Conservation (phyloP, 2,888 invertebrate species). For the Cenopis cana region DNA sequence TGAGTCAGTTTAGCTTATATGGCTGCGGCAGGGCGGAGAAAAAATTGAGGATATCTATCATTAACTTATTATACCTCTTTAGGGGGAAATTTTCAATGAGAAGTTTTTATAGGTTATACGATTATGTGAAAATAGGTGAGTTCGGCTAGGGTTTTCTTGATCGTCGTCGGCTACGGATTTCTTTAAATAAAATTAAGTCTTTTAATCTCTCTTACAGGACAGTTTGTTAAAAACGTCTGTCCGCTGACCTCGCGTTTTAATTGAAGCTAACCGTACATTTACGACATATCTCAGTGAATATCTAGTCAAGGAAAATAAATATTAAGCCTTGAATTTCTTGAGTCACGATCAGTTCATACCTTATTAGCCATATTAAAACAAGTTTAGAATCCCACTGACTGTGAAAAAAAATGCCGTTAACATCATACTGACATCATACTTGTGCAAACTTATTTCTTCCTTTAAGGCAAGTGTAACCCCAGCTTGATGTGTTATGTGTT, state of each 20-base stretch:
- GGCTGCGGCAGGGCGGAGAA: neutral
- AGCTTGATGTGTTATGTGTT: too few species aligned
- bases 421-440: constrained; percentile 36
- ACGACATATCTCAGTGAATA: neutral
- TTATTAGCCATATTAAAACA: constrained; percentile 18
- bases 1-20: constrained; percentile 19
- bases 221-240: neutral
- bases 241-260: neutral
- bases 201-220: too few species aligned
- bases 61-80: neutral
- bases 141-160: neutral
- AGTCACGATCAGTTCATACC: constrained; percentile 9
- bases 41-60: constrained; percentile 1
- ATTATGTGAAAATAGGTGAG: neutral
- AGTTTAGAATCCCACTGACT: constrained; percentile 16
- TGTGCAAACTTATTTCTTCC: constrained; percentile 26
- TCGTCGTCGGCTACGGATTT: neutral
- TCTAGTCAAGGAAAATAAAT: constrained; percentile 17
- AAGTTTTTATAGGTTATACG: neutral
- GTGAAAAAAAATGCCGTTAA: constrained; percentile 30
- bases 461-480: neutral
- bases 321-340: constrained; percentile 10
- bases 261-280: constrained; percentile 4
- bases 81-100: neutral
- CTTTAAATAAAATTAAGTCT: neutral